A percentile compares a stretch with the other conserved stretches of the same genome.
Conservation (phyloP, 2,113 vertebrate genomes). For the human (Homo sapiens) region DNA sequence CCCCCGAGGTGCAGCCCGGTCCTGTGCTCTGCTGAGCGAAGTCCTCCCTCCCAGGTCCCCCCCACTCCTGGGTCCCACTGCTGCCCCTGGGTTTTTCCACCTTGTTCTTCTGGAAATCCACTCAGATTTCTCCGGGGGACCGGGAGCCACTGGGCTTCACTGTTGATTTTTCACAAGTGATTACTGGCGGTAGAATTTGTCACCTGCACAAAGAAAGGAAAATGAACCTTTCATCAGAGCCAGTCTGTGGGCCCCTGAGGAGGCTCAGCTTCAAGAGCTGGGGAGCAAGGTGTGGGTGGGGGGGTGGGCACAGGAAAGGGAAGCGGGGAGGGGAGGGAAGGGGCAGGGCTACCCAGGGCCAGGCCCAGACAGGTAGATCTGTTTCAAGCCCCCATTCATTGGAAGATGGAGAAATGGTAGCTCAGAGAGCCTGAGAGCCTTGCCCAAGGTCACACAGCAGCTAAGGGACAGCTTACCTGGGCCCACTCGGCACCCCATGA, state of each 20-base stretch:
- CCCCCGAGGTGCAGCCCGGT: not conserved
- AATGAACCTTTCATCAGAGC: slow-evolving; percentile 80
- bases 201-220: slow-evolving; percentile 80
- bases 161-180: slow-evolving; percentile 84
- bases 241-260: slow-evolving; percentile 62
- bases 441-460: not conserved
- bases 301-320: not conserved
- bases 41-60: rapidly evolving
- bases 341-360: not conserved
- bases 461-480: not conserved
- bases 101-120: slow-evolving; percentile 48
- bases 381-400: not conserved
- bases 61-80: not conserved
- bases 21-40: not conserved
- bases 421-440: not conserved
- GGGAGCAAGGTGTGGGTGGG: not conserved
- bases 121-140: slow-evolving; percentile 27
- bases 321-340: not conserved
- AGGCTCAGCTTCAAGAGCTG: not conserved
- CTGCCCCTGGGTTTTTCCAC: not conserved
- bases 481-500: not conserved
- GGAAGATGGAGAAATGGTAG: not conserved
- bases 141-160: slow-evolving; percentile 75
- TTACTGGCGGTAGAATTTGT: slow-evolving; percentile 80
- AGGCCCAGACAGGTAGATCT: not conserved